A percentile compares a stretch with the other conserved stretches of the same genome.
Evolutionary conservation across 2,797 vertebrate species (phyloP).

Genomic region (Chloroceryle inda): DNA sequence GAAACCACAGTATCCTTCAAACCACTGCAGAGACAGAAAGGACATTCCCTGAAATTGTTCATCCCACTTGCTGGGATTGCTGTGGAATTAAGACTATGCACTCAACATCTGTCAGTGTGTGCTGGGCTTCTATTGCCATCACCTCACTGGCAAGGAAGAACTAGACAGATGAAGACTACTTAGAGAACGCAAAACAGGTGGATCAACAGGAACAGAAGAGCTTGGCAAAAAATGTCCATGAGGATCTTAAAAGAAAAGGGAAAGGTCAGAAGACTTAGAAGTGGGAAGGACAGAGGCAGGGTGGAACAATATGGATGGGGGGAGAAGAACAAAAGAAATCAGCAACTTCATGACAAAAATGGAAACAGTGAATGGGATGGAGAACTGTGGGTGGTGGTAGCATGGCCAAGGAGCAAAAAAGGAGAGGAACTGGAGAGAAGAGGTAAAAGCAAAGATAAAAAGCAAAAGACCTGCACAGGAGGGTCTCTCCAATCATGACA

Average conservation of each 20-base stretch:
- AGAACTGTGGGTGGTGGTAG: neutral
- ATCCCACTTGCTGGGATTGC: neutral
- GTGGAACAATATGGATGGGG: rapidly evolving
- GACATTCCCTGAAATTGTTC: neutral
- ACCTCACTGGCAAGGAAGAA: neutral
- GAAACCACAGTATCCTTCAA: neutral
- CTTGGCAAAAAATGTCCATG: neutral
- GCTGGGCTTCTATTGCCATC: neutral
- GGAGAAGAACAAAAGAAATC: neutral
- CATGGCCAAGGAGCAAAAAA: neutral
- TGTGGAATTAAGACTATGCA: neutral
- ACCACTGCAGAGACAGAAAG: neutral
- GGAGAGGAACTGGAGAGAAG: neutral
- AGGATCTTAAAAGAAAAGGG: neutral
- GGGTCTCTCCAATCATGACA: neutral
- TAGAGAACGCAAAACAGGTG: neutral
- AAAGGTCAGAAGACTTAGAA: neutral
- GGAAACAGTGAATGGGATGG: neutral
- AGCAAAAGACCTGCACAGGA: neutral
- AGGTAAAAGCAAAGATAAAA: neutral
- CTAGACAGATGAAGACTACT: neutral
- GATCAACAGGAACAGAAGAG: neutral
- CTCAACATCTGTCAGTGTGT: neutral
- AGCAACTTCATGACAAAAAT: neutral
- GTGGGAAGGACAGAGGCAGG: neutral